phyloP scores from a whole-genome alignment of 2,113 vertebrate species.

The Tachycineta bicolor region DNA sequence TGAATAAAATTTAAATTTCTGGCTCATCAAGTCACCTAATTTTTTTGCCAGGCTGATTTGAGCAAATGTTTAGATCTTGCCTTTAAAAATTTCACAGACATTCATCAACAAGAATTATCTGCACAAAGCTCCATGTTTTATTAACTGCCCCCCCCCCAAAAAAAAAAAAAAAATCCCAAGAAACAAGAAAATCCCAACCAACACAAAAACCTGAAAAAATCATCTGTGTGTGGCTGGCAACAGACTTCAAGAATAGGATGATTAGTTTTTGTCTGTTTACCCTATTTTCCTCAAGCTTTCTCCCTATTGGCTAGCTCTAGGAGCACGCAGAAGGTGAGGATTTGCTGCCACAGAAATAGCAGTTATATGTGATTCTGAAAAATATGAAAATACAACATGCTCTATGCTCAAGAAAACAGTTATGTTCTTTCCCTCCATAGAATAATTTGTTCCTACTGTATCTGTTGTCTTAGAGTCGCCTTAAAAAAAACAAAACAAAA shows the following conservation, averaged over 20 bases:
- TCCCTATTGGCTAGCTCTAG: slow-evolving; percentile 48
- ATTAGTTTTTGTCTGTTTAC: slow-evolving; percentile 57
- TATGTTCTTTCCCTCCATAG: background rate
- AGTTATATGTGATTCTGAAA: background rate
- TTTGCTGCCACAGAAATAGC: slow-evolving; percentile 39
- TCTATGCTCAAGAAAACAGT: background rate
- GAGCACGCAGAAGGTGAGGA: slow-evolving; percentile 30
- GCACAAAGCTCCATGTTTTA: slow-evolving; percentile 19
- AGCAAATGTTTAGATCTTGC: background rate
- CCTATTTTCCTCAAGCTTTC: slow-evolving; percentile 37
- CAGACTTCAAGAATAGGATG: slow-evolving; percentile 44
- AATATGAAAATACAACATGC: background rate
- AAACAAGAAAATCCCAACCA: background rate
- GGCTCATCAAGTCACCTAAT: background rate
- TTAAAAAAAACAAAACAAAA: background rate
- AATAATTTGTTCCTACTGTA: background rate
- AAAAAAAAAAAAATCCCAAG: background rate
- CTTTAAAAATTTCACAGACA: slow-evolving; percentile 1
- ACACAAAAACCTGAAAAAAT: background rate
- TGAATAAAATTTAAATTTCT: slow-evolving; percentile 18
- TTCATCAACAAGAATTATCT: slow-evolving; percentile 42
- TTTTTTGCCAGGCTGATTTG: background rate
- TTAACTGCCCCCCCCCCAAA: background rate
- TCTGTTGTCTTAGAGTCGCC: background rate
- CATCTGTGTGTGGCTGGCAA: slow-evolving; percentile 42